phyloP scores from a whole-genome alignment of 2,888 invertebrate genomes.

The Clanis bilineata region DNA sequence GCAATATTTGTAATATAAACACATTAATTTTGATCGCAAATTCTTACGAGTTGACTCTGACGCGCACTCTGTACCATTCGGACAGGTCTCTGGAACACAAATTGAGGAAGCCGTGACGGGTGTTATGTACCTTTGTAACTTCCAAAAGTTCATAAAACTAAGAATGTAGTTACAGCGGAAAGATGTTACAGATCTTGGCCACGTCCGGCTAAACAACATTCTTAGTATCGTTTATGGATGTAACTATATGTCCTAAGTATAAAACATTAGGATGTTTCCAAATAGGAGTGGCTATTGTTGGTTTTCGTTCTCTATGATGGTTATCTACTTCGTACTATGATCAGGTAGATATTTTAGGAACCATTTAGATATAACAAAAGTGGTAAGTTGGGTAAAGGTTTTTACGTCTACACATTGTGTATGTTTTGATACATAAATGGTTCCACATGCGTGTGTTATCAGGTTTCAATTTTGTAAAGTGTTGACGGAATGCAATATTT shows the following conservation, averaged over 20 bases:
- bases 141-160: neutral
- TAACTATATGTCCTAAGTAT: conserved; percentile 34
- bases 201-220: conserved; percentile 32
- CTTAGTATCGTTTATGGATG: conserved; percentile 29
- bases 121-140: conserved; percentile 53
- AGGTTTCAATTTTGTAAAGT: conserved; percentile 53
- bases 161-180: neutral
- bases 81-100: conserved; percentile 85
- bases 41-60: conserved; percentile 93
- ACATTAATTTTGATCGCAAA: conserved; percentile 76
- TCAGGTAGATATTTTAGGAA: conserved; percentile 35
- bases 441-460: conserved; percentile 60
- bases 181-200: neutral
- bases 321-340: conserved; percentile 42
- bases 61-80: conserved; percentile 92
- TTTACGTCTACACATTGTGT: conserved; percentile 20
- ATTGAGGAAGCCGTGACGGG: conserved; percentile 72
- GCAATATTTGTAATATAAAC: conserved; percentile 73
- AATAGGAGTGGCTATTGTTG: conserved; percentile 32
- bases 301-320: conserved; percentile 38
- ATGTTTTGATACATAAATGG: conserved; percentile 43
- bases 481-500: conserved; percentile 81
- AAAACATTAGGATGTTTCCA: conserved; percentile 20
- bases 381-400: conserved; percentile 25
- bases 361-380: conserved; percentile 35